Evolutionary conservation across 2,888 invertebrate genomes (phyloP).

Genomic region (Holacanthella duospinosa): DNA sequence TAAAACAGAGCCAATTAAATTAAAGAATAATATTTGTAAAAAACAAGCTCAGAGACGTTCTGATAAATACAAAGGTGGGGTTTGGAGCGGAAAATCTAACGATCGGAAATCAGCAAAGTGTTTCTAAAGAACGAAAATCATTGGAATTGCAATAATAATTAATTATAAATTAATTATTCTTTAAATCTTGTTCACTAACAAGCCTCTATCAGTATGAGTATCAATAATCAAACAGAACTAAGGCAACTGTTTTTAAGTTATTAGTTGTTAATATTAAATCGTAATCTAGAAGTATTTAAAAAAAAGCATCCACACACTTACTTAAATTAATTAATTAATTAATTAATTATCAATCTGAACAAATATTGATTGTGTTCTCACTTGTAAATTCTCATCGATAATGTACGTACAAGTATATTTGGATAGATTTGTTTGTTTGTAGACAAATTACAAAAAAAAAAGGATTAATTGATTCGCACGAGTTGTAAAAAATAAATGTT

Average conservation of each 20-base stretch:
- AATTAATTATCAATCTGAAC: neutral
- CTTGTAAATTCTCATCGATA: slow-evolving; percentile 2
- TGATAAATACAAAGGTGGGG: neutral
- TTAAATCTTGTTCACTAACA: neutral
- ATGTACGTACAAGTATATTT: neutral
- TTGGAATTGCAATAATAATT: neutral
- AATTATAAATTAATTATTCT: neutral
- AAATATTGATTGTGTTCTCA: neutral
- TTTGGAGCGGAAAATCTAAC: neutral
- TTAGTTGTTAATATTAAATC: neutral
- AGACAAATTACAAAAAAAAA: too few relatives aligned
- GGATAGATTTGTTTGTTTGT: too few relatives aligned
- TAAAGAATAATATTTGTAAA: neutral
- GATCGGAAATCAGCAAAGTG: neutral
- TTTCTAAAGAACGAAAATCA: neutral
- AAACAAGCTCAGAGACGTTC: neutral
- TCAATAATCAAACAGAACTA: neutral
- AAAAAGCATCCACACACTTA: neutral
- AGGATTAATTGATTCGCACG: too few relatives aligned
- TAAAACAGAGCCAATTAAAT: neutral
- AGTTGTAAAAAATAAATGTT: too few relatives aligned
- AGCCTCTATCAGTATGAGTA: neutral
- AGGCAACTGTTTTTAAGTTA: neutral
- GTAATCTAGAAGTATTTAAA: too few relatives aligned
- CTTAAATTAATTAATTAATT: neutral